A percentile compares a stretch with the other conserved stretches of the same genome.
Conservation (phyloP, 2,797 vertebrate genomes). For the Microchirus variegatus region DNA sequence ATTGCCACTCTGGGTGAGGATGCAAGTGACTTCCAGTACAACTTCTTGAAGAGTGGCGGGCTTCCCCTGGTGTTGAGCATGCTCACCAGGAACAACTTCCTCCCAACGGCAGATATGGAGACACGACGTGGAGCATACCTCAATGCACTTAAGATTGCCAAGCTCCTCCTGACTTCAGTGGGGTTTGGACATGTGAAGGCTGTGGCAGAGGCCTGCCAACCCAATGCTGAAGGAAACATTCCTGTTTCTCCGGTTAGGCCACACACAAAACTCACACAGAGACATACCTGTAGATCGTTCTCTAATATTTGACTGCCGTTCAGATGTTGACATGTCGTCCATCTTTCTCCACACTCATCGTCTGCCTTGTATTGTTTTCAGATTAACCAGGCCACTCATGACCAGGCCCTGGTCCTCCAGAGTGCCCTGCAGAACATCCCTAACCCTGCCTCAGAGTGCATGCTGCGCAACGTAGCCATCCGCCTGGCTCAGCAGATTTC, state of each 20-base stretch:
- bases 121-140: conserved; percentile 97
- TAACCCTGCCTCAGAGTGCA: conserved; percentile 98
- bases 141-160: conserved; percentile 97
- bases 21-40: conserved; percentile 97
- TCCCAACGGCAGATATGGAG: conserved; percentile 98
- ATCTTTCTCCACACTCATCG: conserved; percentile 10
- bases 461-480: conserved; percentile 98
- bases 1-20: conserved; percentile 97
- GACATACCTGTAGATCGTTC: conserved; percentile 35
- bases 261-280: neutral
- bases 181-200: conserved; percentile 97
- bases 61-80: conserved; percentile 96
- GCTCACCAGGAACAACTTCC: conserved; percentile 99
- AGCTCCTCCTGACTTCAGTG: conserved; percentile 94
- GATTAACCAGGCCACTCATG: conserved; percentile 97
- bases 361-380: conserved; percentile 64
- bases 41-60: conserved; percentile 97
- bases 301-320: neutral
- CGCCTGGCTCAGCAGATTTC: conserved; percentile 99
- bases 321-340: conserved; percentile 11
- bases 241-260: conserved; percentile 90
- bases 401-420: conserved; percentile 98
- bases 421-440: conserved; percentile 99
- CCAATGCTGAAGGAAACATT: conserved; percentile 91
- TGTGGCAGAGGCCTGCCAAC: conserved; percentile 98